phyloP scores from a whole-genome alignment of 2,888 invertebrate genomes.

The Hyposoter dolosus region DNA sequence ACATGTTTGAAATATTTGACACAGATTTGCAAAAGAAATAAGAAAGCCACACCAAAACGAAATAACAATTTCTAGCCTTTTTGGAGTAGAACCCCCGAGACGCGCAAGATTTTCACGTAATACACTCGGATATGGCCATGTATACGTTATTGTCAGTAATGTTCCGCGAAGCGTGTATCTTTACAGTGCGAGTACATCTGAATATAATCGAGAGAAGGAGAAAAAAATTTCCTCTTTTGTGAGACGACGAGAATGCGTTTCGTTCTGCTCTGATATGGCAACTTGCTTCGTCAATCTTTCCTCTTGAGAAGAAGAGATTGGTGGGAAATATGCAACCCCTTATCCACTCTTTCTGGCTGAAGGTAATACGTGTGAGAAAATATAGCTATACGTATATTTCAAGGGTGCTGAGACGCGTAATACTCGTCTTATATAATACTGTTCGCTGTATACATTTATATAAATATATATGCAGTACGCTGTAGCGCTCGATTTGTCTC shows the following conservation, averaged over 20 bases:
- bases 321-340: constrained; percentile 8
- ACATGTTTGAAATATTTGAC: neutral
- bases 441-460: neutral
- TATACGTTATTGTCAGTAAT: constrained; percentile 37
- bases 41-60: neutral
- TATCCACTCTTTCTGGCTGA: constrained; percentile 23
- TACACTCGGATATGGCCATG: constrained; percentile 13
- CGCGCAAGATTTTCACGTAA: neutral
- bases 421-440: neutral
- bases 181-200: constrained; percentile 32
- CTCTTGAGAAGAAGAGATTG: neutral
- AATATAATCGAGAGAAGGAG: constrained; percentile 27
- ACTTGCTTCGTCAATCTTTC: constrained; percentile 24
- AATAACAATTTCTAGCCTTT: neutral
- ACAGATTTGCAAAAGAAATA: neutral
- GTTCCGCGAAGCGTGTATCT: constrained; percentile 42
- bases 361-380: constrained; percentile 20
- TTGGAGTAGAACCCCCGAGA: neutral
- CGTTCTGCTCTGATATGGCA: constrained; percentile 31
- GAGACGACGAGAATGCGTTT: constrained; percentile 15
- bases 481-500: constrained; percentile 1
- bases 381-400: neutral
- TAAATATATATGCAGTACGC: neutral
- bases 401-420: constrained; percentile 1
- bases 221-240: constrained; percentile 22